Evolutionary conservation across 2,888 invertebrate species (phyloP), one percentile per base, ranked within the genome.

Genomic region (Cheilosia urbana): DNA sequence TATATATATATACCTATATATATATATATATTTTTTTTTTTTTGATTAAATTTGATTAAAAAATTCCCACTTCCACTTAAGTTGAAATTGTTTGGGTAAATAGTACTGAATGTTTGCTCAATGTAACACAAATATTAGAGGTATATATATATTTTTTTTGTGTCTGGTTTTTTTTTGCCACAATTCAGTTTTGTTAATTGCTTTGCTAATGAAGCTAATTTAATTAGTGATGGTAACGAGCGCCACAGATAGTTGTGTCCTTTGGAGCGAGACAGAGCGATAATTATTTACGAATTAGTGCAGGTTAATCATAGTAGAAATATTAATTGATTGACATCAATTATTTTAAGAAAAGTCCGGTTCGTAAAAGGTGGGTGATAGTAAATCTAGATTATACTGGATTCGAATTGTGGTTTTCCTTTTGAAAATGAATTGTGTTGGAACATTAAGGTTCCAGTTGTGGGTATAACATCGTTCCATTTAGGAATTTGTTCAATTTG

Each of bases 281-380:
- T 55, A 75, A 84, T 84, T 75, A 84, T 55, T 66, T 60, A 71
- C 42, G 45, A 80, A 80, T 84, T 84, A 80, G 80, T 84, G 65
- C 57, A 65, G 62, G 63, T 73, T 75, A 66, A 78, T 72, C 21
- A 71, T 63, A 15, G 51, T 51, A 45, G 58, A 66, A 72, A 58
- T 42, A 77, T 34, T 66, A 55, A 83, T 83, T 73, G 72, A 62
- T 34, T 73, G 69, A 30, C 63, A 76, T 51, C 11, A 9, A 42
- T 51, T 24, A 42, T 6, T 58, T 71, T 51, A 30, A 11, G 53
- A 40, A n/a, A 65, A 17, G 66, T 75, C 75, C 53, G 51, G 65
- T 49, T 58, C n/a, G 13, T 57, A 55, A 53, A 27, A 9, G 21
- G 19, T 66, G 13, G 7, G 45, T 34, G 2, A 2, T 34, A 3